Percentiles rank a stretch among this genome's conserved stretches.
These are phyloP conservation scores for Vollenhovia emeryi DNA, from an alignment of 1,140 invertebrate genomes.

Conservation along the genomic window DNA sequence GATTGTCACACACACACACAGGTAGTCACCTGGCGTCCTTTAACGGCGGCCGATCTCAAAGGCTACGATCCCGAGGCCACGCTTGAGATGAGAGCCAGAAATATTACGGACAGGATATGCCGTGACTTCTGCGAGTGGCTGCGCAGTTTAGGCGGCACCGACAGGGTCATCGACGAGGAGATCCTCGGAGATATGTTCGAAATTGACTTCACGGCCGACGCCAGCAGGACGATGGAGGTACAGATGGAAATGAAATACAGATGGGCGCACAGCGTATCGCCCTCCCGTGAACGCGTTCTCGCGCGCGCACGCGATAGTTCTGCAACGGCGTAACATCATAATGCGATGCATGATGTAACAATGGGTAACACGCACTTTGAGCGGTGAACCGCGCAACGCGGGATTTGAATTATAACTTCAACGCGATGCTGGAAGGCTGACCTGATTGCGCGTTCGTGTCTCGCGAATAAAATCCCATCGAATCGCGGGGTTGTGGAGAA, in stretches of 20 bases:
- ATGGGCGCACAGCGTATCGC: not conserved
- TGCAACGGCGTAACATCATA: not conserved
- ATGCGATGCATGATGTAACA: slow-evolving; percentile 42
- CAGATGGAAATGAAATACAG: slow-evolving; percentile 78
- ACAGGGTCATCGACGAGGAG: slow-evolving; percentile 81
- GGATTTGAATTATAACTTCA: slow-evolving; percentile 54
- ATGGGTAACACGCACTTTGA: slow-evolving; percentile 28
- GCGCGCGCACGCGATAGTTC: not conserved
- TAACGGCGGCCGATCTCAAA: slow-evolving; percentile 73
- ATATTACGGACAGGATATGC: slow-evolving; percentile 79
- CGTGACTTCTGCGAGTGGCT: slow-evolving; percentile 88
- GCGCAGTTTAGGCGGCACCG: slow-evolving; percentile 82
- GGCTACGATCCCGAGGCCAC: slow-evolving; percentile 80
- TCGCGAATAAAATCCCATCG: slow-evolving; percentile 2
- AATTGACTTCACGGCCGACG: slow-evolving; percentile 86
- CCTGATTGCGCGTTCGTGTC: slow-evolving; percentile 3
- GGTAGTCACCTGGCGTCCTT: slow-evolving; percentile 78
- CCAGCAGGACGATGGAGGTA: slow-evolving; percentile 84
- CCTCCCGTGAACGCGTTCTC: not conserved
- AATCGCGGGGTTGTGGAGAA: not conserved
- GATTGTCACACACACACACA: slow-evolving; percentile 61
- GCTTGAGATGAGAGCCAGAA: slow-evolving; percentile 76
- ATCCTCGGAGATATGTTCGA: slow-evolving; percentile 85
- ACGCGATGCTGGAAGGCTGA: not conserved
- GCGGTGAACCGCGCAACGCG: not conserved